Evolutionary conservation across 1,140 invertebrate species (phyloP).

Genomic region (Caenorhabditis latens): DNA sequence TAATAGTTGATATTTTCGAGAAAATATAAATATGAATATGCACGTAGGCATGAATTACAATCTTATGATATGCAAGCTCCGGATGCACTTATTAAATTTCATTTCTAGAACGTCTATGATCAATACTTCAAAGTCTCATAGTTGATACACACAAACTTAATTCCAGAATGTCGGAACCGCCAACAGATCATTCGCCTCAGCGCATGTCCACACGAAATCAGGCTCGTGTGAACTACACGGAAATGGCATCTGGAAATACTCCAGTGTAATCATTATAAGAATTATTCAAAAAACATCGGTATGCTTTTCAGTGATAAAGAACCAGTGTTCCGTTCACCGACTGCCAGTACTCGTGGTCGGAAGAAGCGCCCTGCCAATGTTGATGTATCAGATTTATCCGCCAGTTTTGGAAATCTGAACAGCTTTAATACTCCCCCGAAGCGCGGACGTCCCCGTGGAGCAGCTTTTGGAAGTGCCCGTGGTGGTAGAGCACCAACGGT

Average conservation of each 20-base stretch:
- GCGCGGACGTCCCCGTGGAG: slow-evolving; percentile 57
- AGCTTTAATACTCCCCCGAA: slow-evolving; percentile 1
- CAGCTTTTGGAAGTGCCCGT: slow-evolving; percentile 22
- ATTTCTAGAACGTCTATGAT: too few species aligned
- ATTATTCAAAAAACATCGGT: not conserved
- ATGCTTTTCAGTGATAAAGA: slow-evolving; percentile 22
- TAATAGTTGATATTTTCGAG: too few species aligned
- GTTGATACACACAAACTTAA: too few species aligned
- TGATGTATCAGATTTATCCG: slow-evolving; percentile 25
- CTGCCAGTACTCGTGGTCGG: slow-evolving; percentile 58
- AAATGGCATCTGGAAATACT: not conserved
- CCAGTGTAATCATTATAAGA: not conserved
- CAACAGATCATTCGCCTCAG: not conserved
- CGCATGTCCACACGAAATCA: slow-evolving; percentile 39
- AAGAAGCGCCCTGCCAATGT: slow-evolving; percentile 27
- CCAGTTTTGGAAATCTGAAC: slow-evolving; percentile 13
- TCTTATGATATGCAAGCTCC: too few species aligned
- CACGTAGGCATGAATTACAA: too few species aligned
- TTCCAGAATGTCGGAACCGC: slow-evolving; percentile 27
- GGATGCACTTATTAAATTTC: too few species aligned
- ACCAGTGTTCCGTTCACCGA: slow-evolving; percentile 54
- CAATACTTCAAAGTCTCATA: too few species aligned
- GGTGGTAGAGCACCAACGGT: slow-evolving; percentile 5
- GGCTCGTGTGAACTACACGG: slow-evolving; percentile 33
- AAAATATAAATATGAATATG: too few species aligned